phyloP scores from a whole-genome alignment of 2,888 invertebrate species.

The Drosophila neonasuta region DNA sequence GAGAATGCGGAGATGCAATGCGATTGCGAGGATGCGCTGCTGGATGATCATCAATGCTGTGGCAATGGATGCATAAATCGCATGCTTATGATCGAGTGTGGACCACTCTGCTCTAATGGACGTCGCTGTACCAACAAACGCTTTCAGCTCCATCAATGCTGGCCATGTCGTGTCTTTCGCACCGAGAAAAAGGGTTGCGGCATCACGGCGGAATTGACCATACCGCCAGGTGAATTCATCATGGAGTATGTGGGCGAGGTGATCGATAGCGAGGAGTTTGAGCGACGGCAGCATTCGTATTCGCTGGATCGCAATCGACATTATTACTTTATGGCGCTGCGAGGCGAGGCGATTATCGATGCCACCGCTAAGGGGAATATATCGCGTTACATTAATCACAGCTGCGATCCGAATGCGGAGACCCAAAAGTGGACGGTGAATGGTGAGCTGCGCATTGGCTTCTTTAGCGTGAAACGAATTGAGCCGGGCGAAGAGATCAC shows the following conservation, averaged over 20 bases:
- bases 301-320: conserved; percentile 94
- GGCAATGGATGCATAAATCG: conserved; percentile 98
- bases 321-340: conserved; percentile 98
- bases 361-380: conserved; percentile 97
- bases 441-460: conserved; percentile 96
- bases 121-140: conserved; percentile 96
- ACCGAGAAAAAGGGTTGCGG: conserved; percentile 98
- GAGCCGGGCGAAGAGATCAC: conserved; percentile 96
- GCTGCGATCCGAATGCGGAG: conserved; percentile 99
- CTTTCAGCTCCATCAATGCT: conserved; percentile 94
- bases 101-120: conserved; percentile 93
- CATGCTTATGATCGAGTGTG: conserved; percentile 99
- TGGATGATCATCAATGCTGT: conserved; percentile 94
- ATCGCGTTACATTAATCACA: conserved; percentile 99
- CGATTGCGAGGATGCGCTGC: not conserved
- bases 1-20: conserved; percentile 95
- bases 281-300: conserved; percentile 92
- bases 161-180: conserved; percentile 92
- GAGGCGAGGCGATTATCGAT: conserved; percentile 96
- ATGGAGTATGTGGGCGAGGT: conserved; percentile 99
- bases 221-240: conserved; percentile 90
- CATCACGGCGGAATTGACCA: conserved; percentile 84
- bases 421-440: conserved; percentile 99
- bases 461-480: conserved; percentile 94
- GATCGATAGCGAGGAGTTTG: conserved; percentile 94